Evolutionary conservation across 2,797 vertebrate genomes (phyloP), one percentile per base, ranked within the genome.

Genomic region (Limnodromus scolopaceus): DNA sequence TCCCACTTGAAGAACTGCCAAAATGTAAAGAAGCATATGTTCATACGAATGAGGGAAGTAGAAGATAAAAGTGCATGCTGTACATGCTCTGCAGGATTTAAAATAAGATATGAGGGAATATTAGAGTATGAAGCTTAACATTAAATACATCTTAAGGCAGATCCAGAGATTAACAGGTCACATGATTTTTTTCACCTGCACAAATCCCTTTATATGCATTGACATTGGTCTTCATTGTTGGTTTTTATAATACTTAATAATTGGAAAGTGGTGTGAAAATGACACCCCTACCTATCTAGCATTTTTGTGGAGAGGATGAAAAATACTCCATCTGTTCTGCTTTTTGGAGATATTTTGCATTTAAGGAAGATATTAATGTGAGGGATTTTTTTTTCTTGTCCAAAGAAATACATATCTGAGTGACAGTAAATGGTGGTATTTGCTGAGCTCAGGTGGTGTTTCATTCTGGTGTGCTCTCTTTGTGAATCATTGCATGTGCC

Each of bases 1-100:
- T 79, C 16, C 32, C 8, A 51, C 76, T 79, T 91, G 63, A 87
- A 92, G 58, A 55, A 66, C 55, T 87, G 66, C 78, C 70, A 94
- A 91, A 92, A 72, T 43, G 17, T 76, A 93, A 93, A 91, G 66
- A 93, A 66, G 22, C 25, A 18, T 87, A 69, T 84, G 54, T 57
- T 92, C 46, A 51, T 43, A n/a, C 30, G 58, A 93, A 80, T 69
- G 34, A 38, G 17, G 17, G 82, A 76, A 82, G 25, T 41, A 66
- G 54, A 87, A 94, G 81, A 76, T 54, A 43, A 84, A 78, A 93
- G n/a, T 84, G 17, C 22, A 30, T 51, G 30, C 69, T 72, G 25
- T 77, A 71, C 39, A 51, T 28, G 24, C 17, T 92, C 46, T 82
- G 19, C n/a, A 84, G 58, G 58, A 93, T 66, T 94, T 76, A 36